Conservation (phyloP, 1,140 invertebrate genomes). For the Dreissena polymorpha region DNA sequence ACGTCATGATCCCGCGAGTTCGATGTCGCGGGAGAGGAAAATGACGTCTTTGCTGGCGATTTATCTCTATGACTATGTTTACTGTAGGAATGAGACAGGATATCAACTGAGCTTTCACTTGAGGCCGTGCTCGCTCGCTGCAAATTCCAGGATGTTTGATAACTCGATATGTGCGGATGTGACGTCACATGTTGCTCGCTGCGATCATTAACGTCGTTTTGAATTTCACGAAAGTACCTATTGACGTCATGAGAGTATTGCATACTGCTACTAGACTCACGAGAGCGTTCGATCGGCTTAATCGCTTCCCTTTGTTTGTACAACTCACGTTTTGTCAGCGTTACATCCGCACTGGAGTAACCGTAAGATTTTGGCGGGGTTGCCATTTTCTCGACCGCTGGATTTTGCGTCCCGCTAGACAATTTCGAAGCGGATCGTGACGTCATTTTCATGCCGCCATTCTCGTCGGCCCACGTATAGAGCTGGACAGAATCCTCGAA, state of each 20-base stretch:
- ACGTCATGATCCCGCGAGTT: constrained; percentile 59
- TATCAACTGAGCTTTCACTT: constrained; percentile 68
- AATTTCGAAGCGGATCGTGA: background rate
- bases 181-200: constrained; percentile 23
- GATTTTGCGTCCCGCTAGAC: background rate
- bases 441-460: constrained; percentile 21
- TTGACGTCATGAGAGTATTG: constrained; percentile 26
- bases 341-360: constrained; percentile 45
- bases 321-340: constrained; percentile 36
- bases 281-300: constrained; percentile 12
- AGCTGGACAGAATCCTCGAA: constrained; percentile 76
- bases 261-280: constrained; percentile 1
- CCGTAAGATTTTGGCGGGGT: constrained; percentile 27
- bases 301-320: constrained; percentile 41
- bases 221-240: constrained; percentile 31
- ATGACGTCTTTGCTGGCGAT: constrained; percentile 28
- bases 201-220: constrained; percentile 4
- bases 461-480: constrained; percentile 72
- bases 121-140: constrained; percentile 62
- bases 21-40: constrained; percentile 42
- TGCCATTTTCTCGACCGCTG: background rate
- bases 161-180: constrained; percentile 42
- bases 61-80: constrained; percentile 56
- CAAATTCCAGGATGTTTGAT: constrained; percentile 55
- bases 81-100: constrained; percentile 58